Evolutionary conservation across 92 coral and sea anemone genomes (phyloP).

Genomic region (Umimayanthus kanabou): DNA sequence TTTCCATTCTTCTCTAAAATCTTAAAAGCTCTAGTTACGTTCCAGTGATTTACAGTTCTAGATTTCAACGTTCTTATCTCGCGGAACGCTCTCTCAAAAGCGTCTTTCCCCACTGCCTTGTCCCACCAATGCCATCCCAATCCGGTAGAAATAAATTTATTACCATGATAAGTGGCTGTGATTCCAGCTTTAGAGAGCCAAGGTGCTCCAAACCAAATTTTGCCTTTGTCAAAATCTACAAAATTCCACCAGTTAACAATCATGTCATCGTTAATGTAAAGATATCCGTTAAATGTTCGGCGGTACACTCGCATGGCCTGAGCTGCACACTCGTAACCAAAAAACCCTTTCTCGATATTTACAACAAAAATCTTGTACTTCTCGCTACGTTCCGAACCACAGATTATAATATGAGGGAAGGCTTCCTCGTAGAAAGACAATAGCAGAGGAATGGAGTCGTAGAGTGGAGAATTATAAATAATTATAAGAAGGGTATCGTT

Average conservation of each 20-base stretch:
- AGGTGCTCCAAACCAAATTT: slow-evolving; percentile 47
- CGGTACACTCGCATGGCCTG: slow-evolving; percentile 42
- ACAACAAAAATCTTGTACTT: slow-evolving; percentile 11
- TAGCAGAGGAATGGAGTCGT: slow-evolving; percentile 33
- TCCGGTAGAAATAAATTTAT: neutral
- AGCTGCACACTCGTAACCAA: slow-evolving; percentile 38
- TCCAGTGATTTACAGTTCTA: slow-evolving; percentile 23
- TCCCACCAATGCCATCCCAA: slow-evolving; percentile 88
- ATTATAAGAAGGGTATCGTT: slow-evolving; percentile 39
- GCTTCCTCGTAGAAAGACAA: slow-evolving; percentile 35
- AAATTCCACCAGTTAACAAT: slow-evolving; percentile 61
- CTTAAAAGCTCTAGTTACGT: slow-evolving; percentile 15
- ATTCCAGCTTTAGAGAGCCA: neutral
- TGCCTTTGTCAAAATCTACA: slow-evolving; percentile 31
- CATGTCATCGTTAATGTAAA: slow-evolving; percentile 58
- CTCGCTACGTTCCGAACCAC: slow-evolving; percentile 29
- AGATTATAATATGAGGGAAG: slow-evolving; percentile 34
- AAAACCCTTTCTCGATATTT: slow-evolving; percentile 26
- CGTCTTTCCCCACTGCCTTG: slow-evolving; percentile 54
- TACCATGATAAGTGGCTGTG: slow-evolving; percentile 6
- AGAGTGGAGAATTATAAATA: slow-evolving; percentile 42
- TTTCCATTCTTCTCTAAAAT: slow-evolving; percentile 31
- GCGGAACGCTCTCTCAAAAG: slow-evolving; percentile 78
- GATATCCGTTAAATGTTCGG: slow-evolving; percentile 31
- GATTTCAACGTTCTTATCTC: slow-evolving; percentile 57